Evolutionary conservation across 2,888 invertebrate species (phyloP).

Genomic region (Smittia sp.): DNA sequence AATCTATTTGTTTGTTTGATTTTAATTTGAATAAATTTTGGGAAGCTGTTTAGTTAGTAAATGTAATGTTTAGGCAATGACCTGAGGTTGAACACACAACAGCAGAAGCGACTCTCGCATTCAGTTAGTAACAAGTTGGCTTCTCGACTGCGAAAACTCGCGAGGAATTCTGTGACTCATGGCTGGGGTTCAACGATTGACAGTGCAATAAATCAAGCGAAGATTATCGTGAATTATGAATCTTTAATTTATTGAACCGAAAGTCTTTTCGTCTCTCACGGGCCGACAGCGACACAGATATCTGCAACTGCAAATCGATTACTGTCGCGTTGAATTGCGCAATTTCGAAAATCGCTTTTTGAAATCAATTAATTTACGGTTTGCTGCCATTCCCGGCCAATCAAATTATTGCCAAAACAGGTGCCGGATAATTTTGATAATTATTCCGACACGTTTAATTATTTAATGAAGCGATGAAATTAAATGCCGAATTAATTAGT

Average conservation of each 20-base stretch:
- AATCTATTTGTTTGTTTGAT: constrained; percentile 7
- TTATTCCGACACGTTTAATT: constrained; percentile 33
- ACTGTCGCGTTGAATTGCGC: background rate
- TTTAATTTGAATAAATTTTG: constrained; percentile 8
- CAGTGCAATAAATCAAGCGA: background rate
- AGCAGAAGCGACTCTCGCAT: background rate
- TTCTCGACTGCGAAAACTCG: background rate
- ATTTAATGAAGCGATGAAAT: constrained; percentile 37
- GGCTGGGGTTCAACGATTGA: background rate
- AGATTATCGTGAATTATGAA: background rate
- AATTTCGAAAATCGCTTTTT: background rate
- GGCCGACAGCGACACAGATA: background rate
- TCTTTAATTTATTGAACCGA: background rate
- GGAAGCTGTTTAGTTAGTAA: background rate
- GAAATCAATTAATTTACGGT: background rate
- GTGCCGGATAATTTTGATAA: constrained; percentile 31
- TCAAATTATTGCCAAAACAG: constrained; percentile 23
- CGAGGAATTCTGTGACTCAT: background rate
- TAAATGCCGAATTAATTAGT: constrained; percentile 8
- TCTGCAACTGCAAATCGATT: constrained; percentile 8
- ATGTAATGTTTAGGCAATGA: background rate
- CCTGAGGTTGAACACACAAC: background rate
- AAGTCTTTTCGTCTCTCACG: too few relatives aligned
- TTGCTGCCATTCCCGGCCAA: background rate
- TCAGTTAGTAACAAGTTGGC: too few relatives aligned